Conservation (phyloP, 1,140 invertebrate genomes). For the Scaptomyza hsui region DNA sequence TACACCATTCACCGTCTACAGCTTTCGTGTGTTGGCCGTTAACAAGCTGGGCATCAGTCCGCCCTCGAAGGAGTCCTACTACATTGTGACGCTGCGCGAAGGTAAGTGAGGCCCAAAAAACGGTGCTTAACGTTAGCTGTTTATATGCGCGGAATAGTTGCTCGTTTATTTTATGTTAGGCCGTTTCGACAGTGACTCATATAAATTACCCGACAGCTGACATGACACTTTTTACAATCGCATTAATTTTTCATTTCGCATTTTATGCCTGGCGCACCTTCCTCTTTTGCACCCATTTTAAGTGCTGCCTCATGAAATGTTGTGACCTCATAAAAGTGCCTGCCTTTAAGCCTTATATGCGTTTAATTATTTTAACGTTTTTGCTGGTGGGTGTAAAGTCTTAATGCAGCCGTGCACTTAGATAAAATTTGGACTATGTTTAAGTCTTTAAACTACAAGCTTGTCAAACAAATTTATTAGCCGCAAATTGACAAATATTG, state of each 20-base stretch:
- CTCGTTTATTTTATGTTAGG: constrained; percentile 47
- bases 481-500: constrained; percentile 47
- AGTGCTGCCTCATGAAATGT: constrained; percentile 65
- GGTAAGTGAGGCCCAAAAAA: constrained; percentile 85
- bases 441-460: neutral
- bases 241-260: constrained; percentile 81
- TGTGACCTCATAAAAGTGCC: constrained; percentile 51
- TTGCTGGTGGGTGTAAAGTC: constrained; percentile 32
- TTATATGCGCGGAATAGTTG: constrained; percentile 6
- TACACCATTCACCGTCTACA: constrained; percentile 90
- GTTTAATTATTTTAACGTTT: constrained; percentile 76
- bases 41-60: constrained; percentile 89
- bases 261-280: constrained; percentile 47
- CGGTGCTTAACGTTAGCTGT: neutral
- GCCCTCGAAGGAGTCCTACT: constrained; percentile 90
- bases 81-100: constrained; percentile 90
- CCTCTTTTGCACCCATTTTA: constrained; percentile 51
- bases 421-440: too few species aligned
- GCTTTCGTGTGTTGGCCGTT: constrained; percentile 89
- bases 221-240: constrained; percentile 77
- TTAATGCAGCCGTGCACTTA: neutral
- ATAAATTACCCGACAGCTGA: constrained; percentile 61
- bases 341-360: constrained; percentile 49
- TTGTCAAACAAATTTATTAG: neutral
- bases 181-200: constrained; percentile 43